phyloP scores from a whole-genome alignment of 2,888 invertebrate genomes.

The Drosophila kokeensis region DNA sequence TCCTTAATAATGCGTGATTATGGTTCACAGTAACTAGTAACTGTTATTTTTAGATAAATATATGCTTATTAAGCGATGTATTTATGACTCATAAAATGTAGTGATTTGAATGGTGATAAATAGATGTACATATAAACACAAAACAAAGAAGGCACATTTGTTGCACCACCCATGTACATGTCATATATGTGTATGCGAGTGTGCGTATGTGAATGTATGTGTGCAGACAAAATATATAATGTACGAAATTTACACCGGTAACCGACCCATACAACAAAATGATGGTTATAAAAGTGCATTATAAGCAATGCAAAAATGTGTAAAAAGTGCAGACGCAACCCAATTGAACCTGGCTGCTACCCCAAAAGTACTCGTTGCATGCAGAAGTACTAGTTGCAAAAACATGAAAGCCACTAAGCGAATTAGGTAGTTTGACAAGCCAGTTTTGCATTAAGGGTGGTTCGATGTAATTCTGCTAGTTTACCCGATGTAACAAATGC shows the following conservation, averaged over 20 bases:
- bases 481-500: neutral
- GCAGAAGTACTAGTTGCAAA: constrained; percentile 19
- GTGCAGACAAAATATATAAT: constrained; percentile 1
- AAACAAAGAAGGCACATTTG: constrained; percentile 11
- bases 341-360: constrained; percentile 12
- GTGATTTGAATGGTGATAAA: constrained; percentile 6
- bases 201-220: constrained; percentile 4
- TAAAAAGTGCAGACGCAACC: constrained; percentile 22
- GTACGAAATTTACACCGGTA: constrained; percentile 6
- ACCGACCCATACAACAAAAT: neutral
- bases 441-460: constrained; percentile 9
- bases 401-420: constrained; percentile 10
- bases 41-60: neutral
- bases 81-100: constrained; percentile 18
- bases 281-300: constrained; percentile 5
- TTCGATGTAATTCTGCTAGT: constrained; percentile 4
- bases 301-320: constrained; percentile 4
- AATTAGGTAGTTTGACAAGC: constrained; percentile 1
- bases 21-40: neutral
- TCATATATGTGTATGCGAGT: neutral
- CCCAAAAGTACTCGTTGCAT: constrained; percentile 9
- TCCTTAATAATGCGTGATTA: neutral
- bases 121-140: constrained; percentile 3
- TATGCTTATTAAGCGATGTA: constrained; percentile 4
- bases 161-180: constrained; percentile 13